These are phyloP conservation scores for Parazoanthus darwini DNA, from an alignment of 92 coral and sea anemone species.

Conservation along the genomic window DNA sequence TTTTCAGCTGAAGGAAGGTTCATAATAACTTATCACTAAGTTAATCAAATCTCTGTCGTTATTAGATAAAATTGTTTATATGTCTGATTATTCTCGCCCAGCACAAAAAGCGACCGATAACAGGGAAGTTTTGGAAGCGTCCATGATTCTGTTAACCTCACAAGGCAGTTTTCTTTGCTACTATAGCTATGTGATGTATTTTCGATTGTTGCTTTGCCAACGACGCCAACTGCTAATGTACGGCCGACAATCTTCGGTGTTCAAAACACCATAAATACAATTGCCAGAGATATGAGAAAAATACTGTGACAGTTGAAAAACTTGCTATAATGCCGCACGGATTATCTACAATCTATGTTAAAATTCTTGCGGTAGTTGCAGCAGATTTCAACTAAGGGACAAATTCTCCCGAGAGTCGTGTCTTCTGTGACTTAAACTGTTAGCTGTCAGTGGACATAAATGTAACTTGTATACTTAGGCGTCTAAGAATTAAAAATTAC, in stretches of 20 bases:
- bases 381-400: background rate
- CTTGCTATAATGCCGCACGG: background rate
- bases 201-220: conserved; percentile 1
- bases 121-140: background rate
- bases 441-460: background rate
- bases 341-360: background rate
- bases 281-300: background rate
- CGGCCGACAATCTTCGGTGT: background rate
- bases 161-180: background rate
- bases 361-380: background rate
- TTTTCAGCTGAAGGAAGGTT: background rate
- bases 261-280: background rate
- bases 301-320: background rate
- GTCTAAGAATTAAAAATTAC: background rate
- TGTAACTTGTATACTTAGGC: background rate
- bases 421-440: background rate
- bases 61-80: background rate
- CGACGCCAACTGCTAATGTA: background rate
- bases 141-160: background rate
- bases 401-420: background rate
- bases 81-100: background rate
- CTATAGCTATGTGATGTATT: background rate
- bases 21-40: conserved; percentile 18
- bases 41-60: conserved; percentile 8
- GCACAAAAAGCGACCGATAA: background rate